These are phyloP conservation scores for Diaprepes abbreviatus DNA, from an alignment of 2,888 invertebrate genomes.

Conservation along the genomic window DNA sequence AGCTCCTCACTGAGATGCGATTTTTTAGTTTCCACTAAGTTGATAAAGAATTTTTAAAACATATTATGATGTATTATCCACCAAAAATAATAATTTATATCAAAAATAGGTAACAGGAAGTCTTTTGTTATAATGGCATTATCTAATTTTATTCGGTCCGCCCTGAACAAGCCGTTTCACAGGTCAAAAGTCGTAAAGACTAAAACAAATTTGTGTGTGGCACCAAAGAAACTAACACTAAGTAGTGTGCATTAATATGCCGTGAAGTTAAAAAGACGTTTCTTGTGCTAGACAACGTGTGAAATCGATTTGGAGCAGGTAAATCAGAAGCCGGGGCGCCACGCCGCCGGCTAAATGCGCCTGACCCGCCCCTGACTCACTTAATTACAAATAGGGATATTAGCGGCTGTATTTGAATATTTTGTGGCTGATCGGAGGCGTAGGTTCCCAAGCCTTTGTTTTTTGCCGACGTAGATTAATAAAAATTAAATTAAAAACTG, in stretches of 20 bases:
- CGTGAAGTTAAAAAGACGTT: slow-evolving; percentile 52
- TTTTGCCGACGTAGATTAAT: slow-evolving; percentile 40
- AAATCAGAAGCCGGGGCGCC: slow-evolving; percentile 64
- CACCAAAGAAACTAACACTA: slow-evolving; percentile 29
- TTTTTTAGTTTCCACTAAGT: no score
- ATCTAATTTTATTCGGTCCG: slow-evolving; percentile 31
- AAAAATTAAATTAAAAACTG: slow-evolving; percentile 43
- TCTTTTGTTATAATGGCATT: slow-evolving; percentile 16
- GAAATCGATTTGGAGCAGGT: slow-evolving; percentile 64
- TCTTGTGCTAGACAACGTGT: slow-evolving; percentile 60
- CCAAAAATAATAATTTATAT: no score
- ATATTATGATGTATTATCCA: no score
- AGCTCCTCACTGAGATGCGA: no score
- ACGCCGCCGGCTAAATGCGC: slow-evolving; percentile 61
- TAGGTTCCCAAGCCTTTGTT: slow-evolving; percentile 45
- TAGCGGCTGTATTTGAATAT: slow-evolving; percentile 58
- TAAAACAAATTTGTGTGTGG: slow-evolving; percentile 29
- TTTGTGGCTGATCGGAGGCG: slow-evolving; percentile 40
- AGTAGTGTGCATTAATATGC: slow-evolving; percentile 40
- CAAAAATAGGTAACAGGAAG: slow-evolving; percentile 16
- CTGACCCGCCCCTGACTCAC: slow-evolving; percentile 58
- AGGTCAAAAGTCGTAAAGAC: slow-evolving; percentile 39
- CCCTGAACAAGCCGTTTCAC: slow-evolving; percentile 36
- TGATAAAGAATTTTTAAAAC: no score
- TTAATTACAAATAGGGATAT: slow-evolving; percentile 61